These are phyloP conservation scores for Euleptes europaea DNA, from an alignment of 2,113 vertebrate species.

Conservation along the genomic window DNA sequence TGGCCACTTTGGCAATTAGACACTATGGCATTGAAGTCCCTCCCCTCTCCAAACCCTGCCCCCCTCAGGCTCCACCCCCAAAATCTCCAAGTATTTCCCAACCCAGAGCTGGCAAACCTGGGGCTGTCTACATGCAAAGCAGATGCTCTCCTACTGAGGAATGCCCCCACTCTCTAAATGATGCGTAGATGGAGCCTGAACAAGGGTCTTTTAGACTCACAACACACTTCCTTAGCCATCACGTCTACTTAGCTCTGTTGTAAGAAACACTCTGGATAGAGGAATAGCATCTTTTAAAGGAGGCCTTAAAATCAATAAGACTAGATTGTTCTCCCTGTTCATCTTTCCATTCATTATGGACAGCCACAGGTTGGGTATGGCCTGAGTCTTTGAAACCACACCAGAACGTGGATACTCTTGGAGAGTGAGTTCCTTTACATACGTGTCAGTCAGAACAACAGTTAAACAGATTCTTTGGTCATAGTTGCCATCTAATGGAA, in stretches of 20 bases:
- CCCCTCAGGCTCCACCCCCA: too few species aligned
- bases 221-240: not conserved
- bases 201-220: too few species aligned
- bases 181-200: too few species aligned
- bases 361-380: not conserved
- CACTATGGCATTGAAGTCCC: too few species aligned
- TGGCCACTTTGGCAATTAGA: too few species aligned
- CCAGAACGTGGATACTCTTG: not conserved
- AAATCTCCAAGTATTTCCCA: too few species aligned
- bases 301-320: not conserved
- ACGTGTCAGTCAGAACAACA: constrained; percentile 18
- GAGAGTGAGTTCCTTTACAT: not conserved
- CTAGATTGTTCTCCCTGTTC: not conserved
- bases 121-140: too few species aligned
- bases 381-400: not conserved
- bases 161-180: too few species aligned
- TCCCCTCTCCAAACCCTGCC: too few species aligned
- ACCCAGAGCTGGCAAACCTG: too few species aligned
- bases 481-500: not conserved
- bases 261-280: not conserved
- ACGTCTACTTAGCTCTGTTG: not conserved
- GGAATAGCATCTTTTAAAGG: not conserved
- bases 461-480: not conserved
- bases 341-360: not conserved
- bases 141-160: too few species aligned